Conservation (phyloP, 2,797 vertebrate species). For the Sparus aurata region DNA sequence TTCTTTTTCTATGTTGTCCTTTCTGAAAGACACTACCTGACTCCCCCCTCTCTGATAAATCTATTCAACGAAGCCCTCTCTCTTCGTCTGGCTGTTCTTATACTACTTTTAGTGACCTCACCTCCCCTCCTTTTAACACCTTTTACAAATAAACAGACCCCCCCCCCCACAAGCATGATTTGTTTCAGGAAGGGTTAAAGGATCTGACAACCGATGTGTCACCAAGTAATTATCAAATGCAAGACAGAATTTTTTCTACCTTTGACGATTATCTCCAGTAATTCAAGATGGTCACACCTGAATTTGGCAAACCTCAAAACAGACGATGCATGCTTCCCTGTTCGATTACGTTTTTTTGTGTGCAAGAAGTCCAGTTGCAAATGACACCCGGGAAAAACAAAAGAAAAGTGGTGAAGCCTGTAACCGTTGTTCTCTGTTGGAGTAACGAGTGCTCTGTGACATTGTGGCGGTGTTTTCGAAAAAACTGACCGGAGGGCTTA, state of each 20-base stretch:
- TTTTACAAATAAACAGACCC: conserved; percentile 60
- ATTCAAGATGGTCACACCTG: conserved; percentile 47
- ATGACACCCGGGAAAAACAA: conserved; percentile 7
- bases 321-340: conserved; percentile 60
- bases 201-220: conserved; percentile 42
- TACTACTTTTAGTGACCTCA: conserved; percentile 62
- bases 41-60: conserved; percentile 57
- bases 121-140: conserved; percentile 23
- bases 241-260: conserved; percentile 31
- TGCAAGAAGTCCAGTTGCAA: conserved; percentile 25
- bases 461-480: conserved; percentile 29
- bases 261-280: conserved; percentile 25
- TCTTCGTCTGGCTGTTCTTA: conserved; percentile 64
- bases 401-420: conserved; percentile 27
- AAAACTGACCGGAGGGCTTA: conserved; percentile 40
- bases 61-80: conserved; percentile 61
- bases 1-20: conserved; percentile 56
- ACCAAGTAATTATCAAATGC: conserved; percentile 49
- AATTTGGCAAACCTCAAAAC: conserved; percentile 59
- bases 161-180: conserved; percentile 74
- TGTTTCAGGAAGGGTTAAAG: conserved; percentile 55
- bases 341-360: conserved; percentile 39
- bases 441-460: conserved; percentile 61
- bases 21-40: conserved; percentile 64
- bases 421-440: conserved; percentile 39